phyloP scores from a whole-genome alignment of 2,797 vertebrate genomes.

The Leucoraja ocellata region DNA sequence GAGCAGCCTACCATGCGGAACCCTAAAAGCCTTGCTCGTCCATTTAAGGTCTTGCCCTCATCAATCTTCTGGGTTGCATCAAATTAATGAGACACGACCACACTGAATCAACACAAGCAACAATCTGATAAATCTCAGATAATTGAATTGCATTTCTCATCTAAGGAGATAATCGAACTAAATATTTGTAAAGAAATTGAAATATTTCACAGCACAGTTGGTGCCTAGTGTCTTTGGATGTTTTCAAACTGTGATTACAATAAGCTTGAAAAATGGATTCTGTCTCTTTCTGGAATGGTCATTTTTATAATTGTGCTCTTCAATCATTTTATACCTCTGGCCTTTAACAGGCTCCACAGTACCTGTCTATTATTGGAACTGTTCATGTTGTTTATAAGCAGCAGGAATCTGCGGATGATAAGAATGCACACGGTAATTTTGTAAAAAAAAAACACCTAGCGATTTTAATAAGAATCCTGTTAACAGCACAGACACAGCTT shows the following conservation, averaged over 20 bases:
- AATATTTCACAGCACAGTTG: background rate
- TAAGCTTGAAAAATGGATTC: conserved; percentile 1
- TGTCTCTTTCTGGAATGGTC: conserved; percentile 16
- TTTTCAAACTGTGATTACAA: conserved; percentile 18
- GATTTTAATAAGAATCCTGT: conserved; percentile 28
- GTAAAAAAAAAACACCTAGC: conserved; percentile 26
- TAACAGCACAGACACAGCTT: conserved; percentile 68
- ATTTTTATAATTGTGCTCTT: conserved; percentile 30
- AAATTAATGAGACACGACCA: background rate
- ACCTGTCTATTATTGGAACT: conserved; percentile 30
- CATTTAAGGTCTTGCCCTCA: too few relatives aligned
- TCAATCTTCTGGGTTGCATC: too few relatives aligned
- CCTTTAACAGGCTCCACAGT: conserved; percentile 28
- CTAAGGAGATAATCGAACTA: background rate
- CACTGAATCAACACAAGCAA: background rate
- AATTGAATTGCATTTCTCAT: background rate
- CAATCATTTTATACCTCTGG: conserved; percentile 35
- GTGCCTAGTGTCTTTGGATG: background rate
- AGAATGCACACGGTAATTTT: conserved; percentile 37
- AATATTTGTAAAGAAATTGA: background rate
- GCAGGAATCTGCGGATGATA: conserved; percentile 30
- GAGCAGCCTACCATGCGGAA: too few relatives aligned
- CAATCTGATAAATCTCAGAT: background rate
- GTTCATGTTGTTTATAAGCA: conserved; percentile 37
- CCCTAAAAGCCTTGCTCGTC: too few relatives aligned